A percentile compares a stretch with the other conserved stretches of the same genome.
Evolutionary conservation across 2,888 invertebrate genomes (phyloP).

Genomic region (Tenthredo mesomela): DNA sequence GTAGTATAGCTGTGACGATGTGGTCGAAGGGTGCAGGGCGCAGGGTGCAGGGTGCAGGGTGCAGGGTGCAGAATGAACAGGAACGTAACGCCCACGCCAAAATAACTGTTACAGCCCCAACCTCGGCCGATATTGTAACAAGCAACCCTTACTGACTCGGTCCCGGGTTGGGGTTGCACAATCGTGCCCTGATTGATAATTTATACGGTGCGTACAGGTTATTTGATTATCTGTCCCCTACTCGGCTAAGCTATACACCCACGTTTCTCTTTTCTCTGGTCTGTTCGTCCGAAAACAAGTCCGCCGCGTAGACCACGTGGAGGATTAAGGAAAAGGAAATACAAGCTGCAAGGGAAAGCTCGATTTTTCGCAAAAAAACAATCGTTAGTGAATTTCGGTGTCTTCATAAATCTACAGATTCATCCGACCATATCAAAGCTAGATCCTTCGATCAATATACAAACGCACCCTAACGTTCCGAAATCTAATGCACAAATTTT

Average conservation of each 20-base stretch:
- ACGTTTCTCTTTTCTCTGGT: conserved; percentile 47
- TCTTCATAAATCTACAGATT: background rate
- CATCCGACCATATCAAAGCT: no score
- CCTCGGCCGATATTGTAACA: conserved; percentile 65
- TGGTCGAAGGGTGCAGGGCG: conserved; percentile 2
- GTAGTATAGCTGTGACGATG: conserved; percentile 1
- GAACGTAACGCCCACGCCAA: conserved; percentile 60
- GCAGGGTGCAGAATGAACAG: no score
- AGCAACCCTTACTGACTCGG: conserved; percentile 70
- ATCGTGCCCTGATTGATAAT: conserved; percentile 77
- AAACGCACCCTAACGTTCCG: no score
- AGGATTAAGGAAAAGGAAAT: background rate
- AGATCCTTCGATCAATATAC: background rate
- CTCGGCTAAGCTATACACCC: conserved; percentile 36
- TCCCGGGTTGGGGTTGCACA: conserved; percentile 74
- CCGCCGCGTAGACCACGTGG: background rate
- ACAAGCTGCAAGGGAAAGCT: background rate
- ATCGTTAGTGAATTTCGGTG: background rate
- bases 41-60: conserved; percentile 31
- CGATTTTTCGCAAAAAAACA: background rate
- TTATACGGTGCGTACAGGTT: conserved; percentile 77
- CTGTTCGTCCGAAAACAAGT: conserved; percentile 40
- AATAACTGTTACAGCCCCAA: conserved; percentile 63
- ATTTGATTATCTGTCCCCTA: conserved; percentile 74
- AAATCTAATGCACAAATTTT: no score